Conservation (phyloP, 1,140 invertebrate genomes). For the Tenebrio molitor region DNA sequence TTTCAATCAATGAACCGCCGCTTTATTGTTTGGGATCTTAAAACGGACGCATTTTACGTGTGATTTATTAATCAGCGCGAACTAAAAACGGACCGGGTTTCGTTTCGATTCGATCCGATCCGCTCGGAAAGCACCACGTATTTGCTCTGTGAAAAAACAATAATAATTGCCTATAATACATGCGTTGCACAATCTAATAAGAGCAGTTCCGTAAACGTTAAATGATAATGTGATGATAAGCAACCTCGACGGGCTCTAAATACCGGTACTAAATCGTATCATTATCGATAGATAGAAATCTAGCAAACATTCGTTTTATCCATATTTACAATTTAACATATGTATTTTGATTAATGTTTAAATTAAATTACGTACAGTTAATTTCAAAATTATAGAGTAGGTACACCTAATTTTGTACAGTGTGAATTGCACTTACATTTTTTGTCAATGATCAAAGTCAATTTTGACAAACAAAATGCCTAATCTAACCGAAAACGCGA, state of each 20-base stretch:
- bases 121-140: not conserved
- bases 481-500: too few species aligned
- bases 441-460: too few species aligned
- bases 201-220: not conserved
- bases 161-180: not conserved
- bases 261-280: too few species aligned
- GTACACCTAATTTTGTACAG: too few species aligned
- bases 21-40: conserved; percentile 1
- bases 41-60: conserved; percentile 11
- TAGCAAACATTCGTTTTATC: too few species aligned
- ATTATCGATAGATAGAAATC: too few species aligned
- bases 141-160: not conserved
- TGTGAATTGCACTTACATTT: too few species aligned
- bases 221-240: conserved; percentile 8
- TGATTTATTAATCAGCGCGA: not conserved
- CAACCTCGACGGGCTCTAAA: not conserved
- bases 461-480: too few species aligned
- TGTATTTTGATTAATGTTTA: too few species aligned
- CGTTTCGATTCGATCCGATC: not conserved
- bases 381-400: too few species aligned
- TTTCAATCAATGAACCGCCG: conserved; percentile 19
- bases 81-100: not conserved
- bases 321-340: too few species aligned
- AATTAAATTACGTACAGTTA: too few species aligned
- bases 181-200: not conserved